These are phyloP conservation scores for Sebastes aleutianus DNA, from an alignment of 2,797 vertebrate species.

Conservation along the genomic window DNA sequence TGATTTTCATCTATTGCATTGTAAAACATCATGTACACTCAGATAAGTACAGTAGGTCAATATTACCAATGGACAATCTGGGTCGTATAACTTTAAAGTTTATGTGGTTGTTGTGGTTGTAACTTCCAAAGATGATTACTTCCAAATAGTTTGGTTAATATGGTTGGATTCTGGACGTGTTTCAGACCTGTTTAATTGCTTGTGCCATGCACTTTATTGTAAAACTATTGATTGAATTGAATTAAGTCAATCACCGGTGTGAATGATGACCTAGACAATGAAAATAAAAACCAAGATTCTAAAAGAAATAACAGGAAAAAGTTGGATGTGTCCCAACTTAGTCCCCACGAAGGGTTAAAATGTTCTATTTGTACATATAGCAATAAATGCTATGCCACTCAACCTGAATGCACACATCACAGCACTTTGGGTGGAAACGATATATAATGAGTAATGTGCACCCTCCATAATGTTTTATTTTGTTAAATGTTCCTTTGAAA, in stretches of 20 bases:
- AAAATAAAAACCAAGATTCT: background rate
- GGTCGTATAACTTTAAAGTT: background rate
- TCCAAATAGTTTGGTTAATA: background rate
- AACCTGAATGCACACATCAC: background rate
- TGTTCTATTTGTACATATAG: background rate
- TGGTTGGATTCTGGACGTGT: background rate
- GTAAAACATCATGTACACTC: background rate
- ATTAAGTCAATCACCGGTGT: background rate
- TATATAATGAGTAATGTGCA: background rate
- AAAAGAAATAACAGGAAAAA: background rate
- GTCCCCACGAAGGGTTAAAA: background rate
- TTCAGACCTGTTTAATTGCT: background rate
- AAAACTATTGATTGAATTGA: background rate
- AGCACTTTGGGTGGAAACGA: background rate
- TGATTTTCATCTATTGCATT: background rate
- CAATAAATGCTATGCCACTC: background rate
- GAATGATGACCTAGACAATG: background rate
- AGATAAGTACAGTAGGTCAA: background rate
- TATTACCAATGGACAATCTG: background rate
- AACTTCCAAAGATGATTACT: background rate
- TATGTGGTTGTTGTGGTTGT: background rate
- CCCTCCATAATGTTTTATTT: background rate
- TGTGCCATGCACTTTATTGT: background rate
- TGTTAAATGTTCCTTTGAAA: constrained; percentile 1
- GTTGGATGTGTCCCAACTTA: background rate